A percentile compares a stretch with the other conserved stretches of the same genome.
These are phyloP conservation scores for Toxotes lorentzi DNA, from an alignment of 2,797 vertebrate genomes.

Conservation along the genomic window DNA sequence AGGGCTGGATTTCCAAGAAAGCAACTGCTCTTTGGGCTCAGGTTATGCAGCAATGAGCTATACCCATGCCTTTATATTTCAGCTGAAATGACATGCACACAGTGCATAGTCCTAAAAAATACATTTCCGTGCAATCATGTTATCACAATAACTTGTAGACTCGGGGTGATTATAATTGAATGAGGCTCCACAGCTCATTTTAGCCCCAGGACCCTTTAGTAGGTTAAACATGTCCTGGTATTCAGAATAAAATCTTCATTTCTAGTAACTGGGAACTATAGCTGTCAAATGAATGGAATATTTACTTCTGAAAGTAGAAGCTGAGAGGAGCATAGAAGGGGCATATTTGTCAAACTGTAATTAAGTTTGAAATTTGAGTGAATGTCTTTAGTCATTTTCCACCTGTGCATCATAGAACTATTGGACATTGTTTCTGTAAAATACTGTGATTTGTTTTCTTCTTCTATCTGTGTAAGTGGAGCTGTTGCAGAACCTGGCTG, in stretches of 20 bases:
- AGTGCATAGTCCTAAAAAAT: too few species aligned
- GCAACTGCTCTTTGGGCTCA: too few species aligned
- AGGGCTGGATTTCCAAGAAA: too few species aligned
- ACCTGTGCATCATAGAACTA: neutral
- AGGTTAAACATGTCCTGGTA: neutral
- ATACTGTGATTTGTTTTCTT: slow-evolving; percentile 10
- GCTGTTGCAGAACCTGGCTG: slow-evolving; percentile 29
- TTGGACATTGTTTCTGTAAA: slow-evolving; percentile 1
- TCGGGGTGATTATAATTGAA: neutral
- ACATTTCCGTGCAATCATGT: neutral
- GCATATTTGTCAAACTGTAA: neutral
- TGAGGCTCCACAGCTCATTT: neutral
- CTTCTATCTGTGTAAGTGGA: slow-evolving; percentile 19
- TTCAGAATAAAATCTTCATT: neutral
- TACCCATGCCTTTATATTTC: neutral
- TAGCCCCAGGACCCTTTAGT: too few species aligned
- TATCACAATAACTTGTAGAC: neutral
- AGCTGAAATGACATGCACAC: too few species aligned
- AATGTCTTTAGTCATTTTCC: neutral
- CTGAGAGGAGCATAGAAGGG: too few species aligned
- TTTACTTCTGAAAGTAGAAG: neutral
- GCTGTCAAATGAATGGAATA: neutral
- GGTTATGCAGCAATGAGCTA: too few species aligned
- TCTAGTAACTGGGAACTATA: neutral
- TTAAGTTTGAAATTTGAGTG: neutral